phyloP scores from a whole-genome alignment of 1,140 invertebrate genomes.

The Trinorchestia longiramus region DNA sequence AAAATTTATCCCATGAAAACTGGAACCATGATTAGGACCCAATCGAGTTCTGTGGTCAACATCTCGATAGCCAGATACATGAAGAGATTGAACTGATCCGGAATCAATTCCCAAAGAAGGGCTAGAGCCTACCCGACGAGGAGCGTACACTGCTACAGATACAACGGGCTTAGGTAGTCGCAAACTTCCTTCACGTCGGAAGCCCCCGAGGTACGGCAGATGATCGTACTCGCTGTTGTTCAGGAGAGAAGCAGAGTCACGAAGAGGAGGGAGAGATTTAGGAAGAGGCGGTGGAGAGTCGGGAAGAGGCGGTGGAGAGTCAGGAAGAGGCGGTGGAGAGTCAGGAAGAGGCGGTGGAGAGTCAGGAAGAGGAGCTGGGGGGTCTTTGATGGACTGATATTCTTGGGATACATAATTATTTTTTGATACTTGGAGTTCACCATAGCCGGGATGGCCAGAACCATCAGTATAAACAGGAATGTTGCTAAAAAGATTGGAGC shows the following conservation, averaged over 20 bases:
- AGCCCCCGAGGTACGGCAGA: conserved; percentile 57
- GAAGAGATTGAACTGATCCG: not conserved
- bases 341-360: not conserved
- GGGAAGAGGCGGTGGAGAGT: not conserved
- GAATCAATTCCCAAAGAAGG: not conserved
- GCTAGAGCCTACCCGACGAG: not conserved
- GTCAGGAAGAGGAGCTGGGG: not conserved
- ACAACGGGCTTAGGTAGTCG: conserved; percentile 59
- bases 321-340: not conserved
- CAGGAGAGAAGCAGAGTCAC: not conserved
- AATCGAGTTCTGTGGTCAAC: not conserved
- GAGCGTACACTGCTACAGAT: conserved; percentile 47
- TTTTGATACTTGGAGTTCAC: not conserved
- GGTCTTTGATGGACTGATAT: not conserved
- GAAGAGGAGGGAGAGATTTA: not conserved
- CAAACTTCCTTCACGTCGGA: conserved; percentile 61
- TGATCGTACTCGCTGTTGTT: conserved; percentile 49
- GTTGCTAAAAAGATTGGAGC: not conserved
- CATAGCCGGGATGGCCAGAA: not conserved
- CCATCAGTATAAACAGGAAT: not conserved
- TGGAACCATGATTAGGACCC: not conserved
- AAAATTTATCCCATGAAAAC: not conserved
- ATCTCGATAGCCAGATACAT: not conserved
- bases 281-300: not conserved
- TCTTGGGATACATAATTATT: not conserved